Percentiles rank a stretch among this genome's conserved stretches.
These are phyloP conservation scores for Caenorhabditis imperialis DNA, from an alignment of 2,888 invertebrate species.

Conservation along the genomic window DNA sequence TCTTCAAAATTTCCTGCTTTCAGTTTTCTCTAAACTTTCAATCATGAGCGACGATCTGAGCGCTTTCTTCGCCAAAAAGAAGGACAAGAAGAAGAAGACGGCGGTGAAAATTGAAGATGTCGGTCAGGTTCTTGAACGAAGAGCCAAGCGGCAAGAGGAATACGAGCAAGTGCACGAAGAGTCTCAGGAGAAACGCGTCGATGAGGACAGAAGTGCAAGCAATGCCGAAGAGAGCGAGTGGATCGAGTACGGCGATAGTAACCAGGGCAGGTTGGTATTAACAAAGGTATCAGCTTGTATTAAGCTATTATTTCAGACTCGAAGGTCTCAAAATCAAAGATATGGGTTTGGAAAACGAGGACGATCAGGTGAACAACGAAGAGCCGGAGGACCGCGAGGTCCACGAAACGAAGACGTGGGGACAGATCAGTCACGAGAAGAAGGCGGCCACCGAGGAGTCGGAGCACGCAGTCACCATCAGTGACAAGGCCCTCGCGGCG, in stretches of 20 bases:
- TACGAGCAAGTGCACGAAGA: conserved; percentile 57
- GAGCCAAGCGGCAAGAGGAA: conserved; percentile 64
- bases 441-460: conserved; percentile 39
- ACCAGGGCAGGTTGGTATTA: conserved; percentile 57
- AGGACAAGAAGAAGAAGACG: conserved; percentile 72
- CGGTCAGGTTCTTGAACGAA: conserved; percentile 70
- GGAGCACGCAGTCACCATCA: conserved; percentile 49
- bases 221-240: conserved; percentile 68
- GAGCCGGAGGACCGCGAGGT: conserved; percentile 63
- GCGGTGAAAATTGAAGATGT: conserved; percentile 73
- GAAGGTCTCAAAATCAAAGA: conserved; percentile 69
- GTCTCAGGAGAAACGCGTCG: conserved; percentile 45
- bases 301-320: conserved; percentile 27
- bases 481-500: conserved; percentile 52
- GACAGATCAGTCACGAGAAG: conserved; percentile 51
- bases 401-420: conserved; percentile 60
- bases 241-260: conserved; percentile 64
- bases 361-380: conserved; percentile 55
- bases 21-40: neutral
- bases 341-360: conserved; percentile 64
- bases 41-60: conserved; percentile 71
- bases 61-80: conserved; percentile 75
- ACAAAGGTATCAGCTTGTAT: too few species aligned
- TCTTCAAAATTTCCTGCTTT: neutral
- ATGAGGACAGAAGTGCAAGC: conserved; percentile 36